A percentile compares a stretch with the other conserved stretches of the same genome.
Conservation (phyloP, 1,140 invertebrate species). For the Laodelphax striatellus region DNA sequence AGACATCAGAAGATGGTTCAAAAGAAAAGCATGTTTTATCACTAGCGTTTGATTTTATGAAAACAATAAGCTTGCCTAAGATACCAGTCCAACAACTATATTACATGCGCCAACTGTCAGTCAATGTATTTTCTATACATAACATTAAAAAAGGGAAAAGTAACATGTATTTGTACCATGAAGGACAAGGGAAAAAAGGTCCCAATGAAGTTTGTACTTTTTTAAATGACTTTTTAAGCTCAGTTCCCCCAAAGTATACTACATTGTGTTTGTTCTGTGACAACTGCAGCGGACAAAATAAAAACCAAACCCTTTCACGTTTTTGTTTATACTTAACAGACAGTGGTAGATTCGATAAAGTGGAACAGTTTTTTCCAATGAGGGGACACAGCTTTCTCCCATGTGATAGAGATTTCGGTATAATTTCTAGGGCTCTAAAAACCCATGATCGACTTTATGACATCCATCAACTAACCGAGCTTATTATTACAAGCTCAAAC, state of each 20-base stretch:
- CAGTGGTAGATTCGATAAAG: constrained; percentile 15
- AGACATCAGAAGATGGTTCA: constrained; percentile 15
- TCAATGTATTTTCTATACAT: constrained; percentile 25
- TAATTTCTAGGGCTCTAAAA: constrained; percentile 8
- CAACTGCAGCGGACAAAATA: constrained; percentile 17
- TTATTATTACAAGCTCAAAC: constrained; percentile 1
- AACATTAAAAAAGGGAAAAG: constrained; percentile 21
- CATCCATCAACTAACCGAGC: not conserved
- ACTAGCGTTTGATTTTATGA: constrained; percentile 27
- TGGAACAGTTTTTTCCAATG: constrained; percentile 21
- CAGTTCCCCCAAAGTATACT: not conserved
- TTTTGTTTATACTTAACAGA: constrained; percentile 10
- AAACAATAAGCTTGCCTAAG: constrained; percentile 23
- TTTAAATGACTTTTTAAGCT: constrained; percentile 20
- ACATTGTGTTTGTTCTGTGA: constrained; percentile 12
- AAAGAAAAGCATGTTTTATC: constrained; percentile 11
- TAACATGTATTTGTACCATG: constrained; percentile 23
- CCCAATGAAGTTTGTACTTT: constrained; percentile 25
- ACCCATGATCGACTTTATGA: not conserved
- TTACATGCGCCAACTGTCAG: constrained; percentile 25
- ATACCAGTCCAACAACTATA: constrained; percentile 19
- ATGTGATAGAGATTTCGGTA: constrained; percentile 24
- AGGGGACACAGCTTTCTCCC: constrained; percentile 24
- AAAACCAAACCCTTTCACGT: constrained; percentile 14
- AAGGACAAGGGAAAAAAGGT: constrained; percentile 21